Percentiles rank a stretch among this genome's conserved stretches.
phyloP scores from a whole-genome alignment of 2,113 vertebrate genomes.

The Proterorhinus semilunaris region DNA sequence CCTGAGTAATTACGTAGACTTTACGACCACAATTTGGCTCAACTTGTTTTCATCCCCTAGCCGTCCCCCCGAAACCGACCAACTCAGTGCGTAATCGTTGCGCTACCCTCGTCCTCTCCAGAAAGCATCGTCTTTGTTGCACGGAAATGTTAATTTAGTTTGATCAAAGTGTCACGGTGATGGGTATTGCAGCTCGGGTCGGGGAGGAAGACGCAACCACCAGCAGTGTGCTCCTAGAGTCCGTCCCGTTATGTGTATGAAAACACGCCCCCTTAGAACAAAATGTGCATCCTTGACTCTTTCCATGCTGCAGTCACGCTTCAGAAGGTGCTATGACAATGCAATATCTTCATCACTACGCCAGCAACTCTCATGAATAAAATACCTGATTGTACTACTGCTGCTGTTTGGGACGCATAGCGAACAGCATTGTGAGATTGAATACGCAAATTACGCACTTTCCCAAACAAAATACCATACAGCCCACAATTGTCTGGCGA shows the following conservation, averaged over 20 bases:
- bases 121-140: neutral
- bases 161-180: neutral
- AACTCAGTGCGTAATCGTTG: neutral
- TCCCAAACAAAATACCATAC: neutral
- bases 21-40: neutral
- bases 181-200: neutral
- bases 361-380: neutral
- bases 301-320: conserved; percentile 26
- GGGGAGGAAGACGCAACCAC: conserved; percentile 2
- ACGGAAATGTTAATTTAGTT: neutral
- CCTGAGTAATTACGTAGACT: neutral
- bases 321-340: neutral
- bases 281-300: conserved; percentile 37
- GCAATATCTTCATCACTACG: neutral
- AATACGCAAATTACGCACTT: conserved; percentile 31
- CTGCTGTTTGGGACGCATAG: too few relatives aligned
- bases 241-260: conserved; percentile 54
- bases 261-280: conserved; percentile 56
- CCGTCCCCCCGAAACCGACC: neutral
- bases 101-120: neutral
- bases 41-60: neutral
- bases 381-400: neutral
- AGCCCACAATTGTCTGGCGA: too few relatives aligned
- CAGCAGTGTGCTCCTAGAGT: neutral
- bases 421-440: too few relatives aligned